These are phyloP conservation scores for Mandrillus leucophaeus DNA, from an alignment of 2,113 vertebrate species.

Conservation along the genomic window DNA sequence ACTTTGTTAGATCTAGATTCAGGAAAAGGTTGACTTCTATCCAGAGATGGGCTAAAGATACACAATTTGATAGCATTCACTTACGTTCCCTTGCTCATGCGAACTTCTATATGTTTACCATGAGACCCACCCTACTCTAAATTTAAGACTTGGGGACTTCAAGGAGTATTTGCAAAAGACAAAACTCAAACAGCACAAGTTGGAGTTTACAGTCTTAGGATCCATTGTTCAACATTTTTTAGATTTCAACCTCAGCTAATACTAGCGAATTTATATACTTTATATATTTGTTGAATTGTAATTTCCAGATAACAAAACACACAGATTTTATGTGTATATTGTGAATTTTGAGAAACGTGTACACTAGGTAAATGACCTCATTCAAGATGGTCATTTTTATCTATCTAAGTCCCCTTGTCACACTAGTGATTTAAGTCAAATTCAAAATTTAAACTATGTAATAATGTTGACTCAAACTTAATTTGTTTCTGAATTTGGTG, in stretches of 20 bases:
- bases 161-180: background rate
- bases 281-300: background rate
- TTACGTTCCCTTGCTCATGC: background rate
- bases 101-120: background rate
- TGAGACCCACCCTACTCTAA: background rate
- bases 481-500: conserved; percentile 25
- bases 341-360: background rate
- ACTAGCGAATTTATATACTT: background rate
- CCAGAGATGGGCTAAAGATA: background rate
- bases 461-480: background rate
- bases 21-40: background rate
- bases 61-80: background rate
- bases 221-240: background rate
- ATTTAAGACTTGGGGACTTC: background rate
- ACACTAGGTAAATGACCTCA: background rate
- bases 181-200: background rate
- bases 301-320: background rate
- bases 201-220: background rate
- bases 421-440: background rate
- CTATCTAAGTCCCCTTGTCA: background rate
- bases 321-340: background rate
- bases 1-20: background rate
- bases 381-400: background rate
- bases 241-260: background rate
- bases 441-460: background rate